phyloP scores from a whole-genome alignment of 2,113 vertebrate genomes.

The Neogobius melanostomus region DNA sequence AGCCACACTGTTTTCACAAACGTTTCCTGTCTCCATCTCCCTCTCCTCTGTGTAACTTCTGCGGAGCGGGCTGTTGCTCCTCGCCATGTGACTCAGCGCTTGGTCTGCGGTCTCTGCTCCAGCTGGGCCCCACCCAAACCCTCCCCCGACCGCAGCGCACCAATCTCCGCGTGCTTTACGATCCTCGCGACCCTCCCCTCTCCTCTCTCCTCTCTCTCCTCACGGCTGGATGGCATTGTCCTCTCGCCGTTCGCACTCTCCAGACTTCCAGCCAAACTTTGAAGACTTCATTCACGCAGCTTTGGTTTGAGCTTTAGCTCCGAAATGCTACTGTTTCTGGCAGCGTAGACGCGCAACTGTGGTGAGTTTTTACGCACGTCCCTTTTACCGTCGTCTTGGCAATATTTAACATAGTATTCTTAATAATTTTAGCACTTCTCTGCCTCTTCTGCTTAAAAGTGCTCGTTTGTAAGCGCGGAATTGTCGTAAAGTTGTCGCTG shows the following conservation, averaged over 20 bases:
- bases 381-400: slow-evolving; percentile 12
- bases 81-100: slow-evolving; percentile 62
- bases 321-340: slow-evolving; percentile 17
- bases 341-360: slow-evolving; percentile 46
- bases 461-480: not conserved
- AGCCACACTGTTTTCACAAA: not conserved
- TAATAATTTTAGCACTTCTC: not conserved
- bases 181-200: slow-evolving; percentile 40
- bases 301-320: slow-evolving; percentile 10
- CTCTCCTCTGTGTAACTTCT: not conserved
- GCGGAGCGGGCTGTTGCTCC: slow-evolving; percentile 26
- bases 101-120: slow-evolving; percentile 55
- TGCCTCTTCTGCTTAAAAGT: not conserved
- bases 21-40: not conserved
- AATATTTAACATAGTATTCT: slow-evolving; percentile 7
- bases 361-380: slow-evolving; percentile 64
- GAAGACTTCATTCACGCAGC: slow-evolving; percentile 9
- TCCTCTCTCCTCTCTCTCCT: too few relatives aligned
- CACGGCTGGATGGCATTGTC: slow-evolving; percentile 53
- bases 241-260: slow-evolving; percentile 24
- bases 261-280: slow-evolving; percentile 43
- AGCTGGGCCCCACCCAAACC: slow-evolving; percentile 60
- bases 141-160: slow-evolving; percentile 10
- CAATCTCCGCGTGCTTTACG: slow-evolving; percentile 45
- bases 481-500: not conserved